phyloP scores from a whole-genome alignment of 2,113 vertebrate genomes.

The Pachycephala philippinensis region DNA sequence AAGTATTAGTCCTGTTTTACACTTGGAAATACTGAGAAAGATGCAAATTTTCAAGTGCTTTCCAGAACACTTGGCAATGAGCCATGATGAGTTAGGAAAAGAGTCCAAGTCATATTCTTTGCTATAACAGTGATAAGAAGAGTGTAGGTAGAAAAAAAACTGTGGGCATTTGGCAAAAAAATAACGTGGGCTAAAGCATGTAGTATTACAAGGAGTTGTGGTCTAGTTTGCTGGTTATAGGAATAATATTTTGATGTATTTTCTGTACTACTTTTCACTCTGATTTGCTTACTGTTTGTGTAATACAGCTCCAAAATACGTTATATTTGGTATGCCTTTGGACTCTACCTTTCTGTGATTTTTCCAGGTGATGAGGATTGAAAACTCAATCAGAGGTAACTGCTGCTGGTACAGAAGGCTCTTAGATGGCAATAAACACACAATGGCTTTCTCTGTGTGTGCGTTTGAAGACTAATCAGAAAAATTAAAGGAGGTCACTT shows the following conservation, averaged over 20 bases:
- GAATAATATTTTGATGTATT: background rate
- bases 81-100: background rate
- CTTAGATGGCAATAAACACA: background rate
- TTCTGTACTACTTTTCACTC: background rate
- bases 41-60: background rate
- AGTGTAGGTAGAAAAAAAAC: background rate
- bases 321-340: background rate
- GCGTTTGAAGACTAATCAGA: background rate
- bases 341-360: background rate
- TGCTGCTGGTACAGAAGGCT: background rate
- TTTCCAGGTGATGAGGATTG: background rate
- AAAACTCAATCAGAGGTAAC: background rate
- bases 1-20: background rate
- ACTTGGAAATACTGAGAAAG: background rate
- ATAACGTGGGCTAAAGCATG: background rate
- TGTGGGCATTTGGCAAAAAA: background rate
- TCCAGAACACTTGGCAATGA: background rate
- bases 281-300: background rate
- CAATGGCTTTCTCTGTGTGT: background rate
- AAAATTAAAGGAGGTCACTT: background rate
- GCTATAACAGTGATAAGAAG: background rate
- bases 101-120: background rate
- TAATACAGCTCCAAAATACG: background rate
- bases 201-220: background rate
- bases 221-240: background rate